Base-by-base conservation (phyloP, 2,113 vertebrate genomes). In the Xiphorhynchus elegans region DNA sequence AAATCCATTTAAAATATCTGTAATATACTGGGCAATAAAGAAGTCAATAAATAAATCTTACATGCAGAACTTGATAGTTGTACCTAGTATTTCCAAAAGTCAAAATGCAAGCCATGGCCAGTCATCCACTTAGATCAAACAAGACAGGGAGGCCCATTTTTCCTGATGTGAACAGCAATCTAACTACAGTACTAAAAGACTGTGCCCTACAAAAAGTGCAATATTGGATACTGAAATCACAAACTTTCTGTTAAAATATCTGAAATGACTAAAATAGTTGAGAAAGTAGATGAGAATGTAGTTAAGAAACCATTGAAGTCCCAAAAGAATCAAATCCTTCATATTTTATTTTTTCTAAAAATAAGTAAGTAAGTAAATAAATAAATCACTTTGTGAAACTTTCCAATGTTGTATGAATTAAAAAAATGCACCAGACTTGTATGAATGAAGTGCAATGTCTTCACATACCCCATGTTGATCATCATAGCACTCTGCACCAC, bases 1-100 rank as follows among this genome's bases (percentile, higher is more conserved):
- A 95, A 89, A 91, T 87, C 60, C 8, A 33, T 91, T 91, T 83
- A 50, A 96, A 97, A 97, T 91, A 96, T 55, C 67, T 92, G 60
- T 46, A 63, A 85, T 73, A 88, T 93, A 66, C 66, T 82, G 64
- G 17, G 26, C 18, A 91, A 60, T 33, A 37, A 69, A 86, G 14
- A 52, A 52, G 50, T 28, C 50, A 28, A 28, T 26, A 52, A 52
- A 52, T 52, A 28, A 52, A 52, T 13, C 50, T 28, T 52, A 52
- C 25, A 52, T 52, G 50, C 25, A 23, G 26, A 15, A 52, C 25
- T 52, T 52, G 25, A 28, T 52, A 15, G 15, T 52, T 52, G 13
- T 28, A 26, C 50, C 25, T 25, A 52, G 50, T 52, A 52, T 52
- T 52, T 52, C 50, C 50, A 52, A 52, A 52, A 52, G 50, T 52